Evolutionary conservation across 2,888 invertebrate species (phyloP).

Genomic region (Oxytorus armatus): DNA sequence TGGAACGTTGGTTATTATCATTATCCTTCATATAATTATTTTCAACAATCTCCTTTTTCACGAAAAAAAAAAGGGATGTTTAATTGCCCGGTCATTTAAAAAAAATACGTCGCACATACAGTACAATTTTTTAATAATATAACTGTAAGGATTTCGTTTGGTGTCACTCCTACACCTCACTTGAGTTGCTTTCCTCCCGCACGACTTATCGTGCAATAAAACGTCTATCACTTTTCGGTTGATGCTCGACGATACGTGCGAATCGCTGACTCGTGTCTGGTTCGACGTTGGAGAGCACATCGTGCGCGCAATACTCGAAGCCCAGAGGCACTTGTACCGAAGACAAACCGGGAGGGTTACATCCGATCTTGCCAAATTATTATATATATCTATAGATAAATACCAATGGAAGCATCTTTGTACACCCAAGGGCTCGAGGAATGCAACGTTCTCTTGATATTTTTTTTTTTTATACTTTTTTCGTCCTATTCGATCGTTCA

Average conservation of each 20-base stretch:
- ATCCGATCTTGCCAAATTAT: slow-evolving; percentile 59
- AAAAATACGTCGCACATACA: neutral
- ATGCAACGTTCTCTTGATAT: slow-evolving; percentile 39
- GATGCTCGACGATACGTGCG: slow-evolving; percentile 57
- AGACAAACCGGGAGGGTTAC: slow-evolving; percentile 35
- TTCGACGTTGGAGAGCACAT: slow-evolving; percentile 52
- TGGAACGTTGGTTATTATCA: too few relatives aligned
- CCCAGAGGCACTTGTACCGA: slow-evolving; percentile 45
- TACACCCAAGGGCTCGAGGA: slow-evolving; percentile 28
- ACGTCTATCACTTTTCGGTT: slow-evolving; percentile 49
- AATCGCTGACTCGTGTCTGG: slow-evolving; percentile 68
- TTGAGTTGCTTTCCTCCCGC: neutral
- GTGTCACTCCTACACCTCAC: neutral
- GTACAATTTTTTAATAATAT: neutral
- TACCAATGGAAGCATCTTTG: slow-evolving; percentile 2
- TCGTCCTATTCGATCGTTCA: slow-evolving; percentile 39
- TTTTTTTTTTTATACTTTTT: slow-evolving; percentile 12
- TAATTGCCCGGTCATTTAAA: neutral
- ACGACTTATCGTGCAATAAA: slow-evolving; percentile 14
- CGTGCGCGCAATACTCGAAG: slow-evolving; percentile 44
- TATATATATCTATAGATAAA: slow-evolving; percentile 10
- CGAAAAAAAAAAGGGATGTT: neutral
- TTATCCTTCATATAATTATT: neutral
- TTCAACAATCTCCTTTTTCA: neutral
- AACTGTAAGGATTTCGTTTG: neutral